Conservation (phyloP, 2,888 invertebrate species). For the Spilarctia lutea region DNA sequence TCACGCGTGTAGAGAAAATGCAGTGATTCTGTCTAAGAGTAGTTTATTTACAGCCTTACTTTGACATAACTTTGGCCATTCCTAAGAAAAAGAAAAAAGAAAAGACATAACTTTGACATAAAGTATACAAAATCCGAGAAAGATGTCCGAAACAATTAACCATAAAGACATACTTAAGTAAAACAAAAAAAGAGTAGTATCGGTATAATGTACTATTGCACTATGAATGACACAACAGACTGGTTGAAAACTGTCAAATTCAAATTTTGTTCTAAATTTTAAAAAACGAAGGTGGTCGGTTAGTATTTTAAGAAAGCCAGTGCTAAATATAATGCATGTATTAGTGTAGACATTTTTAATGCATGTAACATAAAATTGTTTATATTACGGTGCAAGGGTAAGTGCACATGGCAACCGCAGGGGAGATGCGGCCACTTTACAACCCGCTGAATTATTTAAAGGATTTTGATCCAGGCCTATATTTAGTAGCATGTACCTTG, state of each 20-base stretch:
- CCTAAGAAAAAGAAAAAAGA: too few species aligned
- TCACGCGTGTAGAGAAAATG: neutral
- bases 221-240: neutral
- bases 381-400: slow-evolving; percentile 33
- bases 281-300: slow-evolving; percentile 17
- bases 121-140: neutral
- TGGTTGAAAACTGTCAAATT: slow-evolving; percentile 5
- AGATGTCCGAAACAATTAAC: too few species aligned
- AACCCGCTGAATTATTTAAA: slow-evolving; percentile 33
- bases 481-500: slow-evolving; percentile 4
- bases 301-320: slow-evolving; percentile 7
- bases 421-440: slow-evolving; percentile 36
- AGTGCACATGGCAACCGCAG: slow-evolving; percentile 44
- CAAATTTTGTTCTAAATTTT: slow-evolving; percentile 16
- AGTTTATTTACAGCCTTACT: neutral
- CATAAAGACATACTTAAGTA: neutral
- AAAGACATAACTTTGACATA: neutral
- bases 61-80: too few species aligned
- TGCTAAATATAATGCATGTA: slow-evolving; percentile 12
- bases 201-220: neutral
- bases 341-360: slow-evolving; percentile 28
- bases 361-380: slow-evolving; percentile 39
- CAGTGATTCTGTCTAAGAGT: neutral
- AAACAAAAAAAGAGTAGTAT: neutral
- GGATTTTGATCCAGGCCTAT: slow-evolving; percentile 2